Evolutionary conservation across 1,140 invertebrate species (phyloP), one percentile per base, ranked within the genome.

Genomic region (Propsilocerus akamusi): DNA sequence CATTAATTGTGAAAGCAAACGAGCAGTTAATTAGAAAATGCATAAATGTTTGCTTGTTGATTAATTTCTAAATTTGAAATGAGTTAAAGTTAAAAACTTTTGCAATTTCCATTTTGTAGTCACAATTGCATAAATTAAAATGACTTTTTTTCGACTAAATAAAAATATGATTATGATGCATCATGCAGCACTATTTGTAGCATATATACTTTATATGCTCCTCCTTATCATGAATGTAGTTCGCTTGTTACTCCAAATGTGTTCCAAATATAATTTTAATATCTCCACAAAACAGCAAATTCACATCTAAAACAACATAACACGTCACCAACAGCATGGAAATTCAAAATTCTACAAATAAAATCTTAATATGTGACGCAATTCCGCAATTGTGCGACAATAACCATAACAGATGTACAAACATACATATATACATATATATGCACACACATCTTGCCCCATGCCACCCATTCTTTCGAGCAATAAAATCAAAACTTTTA

Each of bases 401-500:
- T 41, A 41, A 41, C 22, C 34, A 41, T 41, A 41, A 41, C 22
- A 41, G 5, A 41, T 30, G 8, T 20, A 37, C 32, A n/a, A n/a
- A 37, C 14, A 3, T 17, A 37, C 34, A 17, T 20, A 11, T 30
- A 11, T n/a, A 8, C n/a, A 30, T 30, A 30, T 30, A 8, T 30
- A 8, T 30, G 2, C n/a, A 30, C 10, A 11, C 22, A 30, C 28
- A 11, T 20, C 17, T 41, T 41, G 22, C 34, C 34, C 8, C 34
- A 41, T 20, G 17, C 17, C 17, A 41, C 34, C 22, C 22, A 20
- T 41, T 14, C 34, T n/a, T 41, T 20, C 17, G 5, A 41, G 34
- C 34, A 41, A 41, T 41, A 41, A 41, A 41, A 41, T 41, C 34
- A 41, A 30, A 41, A 41, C 34, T 41, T 41, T 41, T 41, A 41